Percentiles rank a stretch among this genome's conserved stretches.
phyloP scores from a whole-genome alignment of 2,888 invertebrate species.

The Ochropacha duplaris region DNA sequence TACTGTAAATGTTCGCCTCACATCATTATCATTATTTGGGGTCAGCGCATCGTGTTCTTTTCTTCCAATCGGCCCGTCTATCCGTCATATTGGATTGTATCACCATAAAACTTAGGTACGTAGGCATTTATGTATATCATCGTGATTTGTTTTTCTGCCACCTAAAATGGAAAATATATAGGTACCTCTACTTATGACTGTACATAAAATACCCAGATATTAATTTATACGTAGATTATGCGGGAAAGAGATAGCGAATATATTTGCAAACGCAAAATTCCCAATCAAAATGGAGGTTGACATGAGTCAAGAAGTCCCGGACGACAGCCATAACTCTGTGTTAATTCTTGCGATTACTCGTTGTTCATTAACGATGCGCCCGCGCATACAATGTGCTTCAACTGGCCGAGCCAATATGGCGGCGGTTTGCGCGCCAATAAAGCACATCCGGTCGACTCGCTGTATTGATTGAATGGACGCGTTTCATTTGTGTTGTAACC shows the following conservation, averaged over 20 bases:
- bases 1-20: no score
- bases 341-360: conserved; percentile 55
- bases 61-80: no score
- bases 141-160: no score
- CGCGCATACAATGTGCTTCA: conserved; percentile 33
- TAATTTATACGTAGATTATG: conserved; percentile 3
- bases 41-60: no score
- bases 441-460: conserved; percentile 18
- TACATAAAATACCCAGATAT: neutral
- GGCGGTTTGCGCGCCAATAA: conserved; percentile 25
- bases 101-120: no score
- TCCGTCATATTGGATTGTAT: no score
- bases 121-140: no score
- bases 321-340: conserved; percentile 50
- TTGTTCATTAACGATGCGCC: conserved; percentile 31
- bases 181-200: no score
- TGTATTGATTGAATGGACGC: conserved; percentile 26
- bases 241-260: conserved; percentile 15
- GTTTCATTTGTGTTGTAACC: neutral
- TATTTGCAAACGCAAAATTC: conserved; percentile 23
- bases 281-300: conserved; percentile 31
- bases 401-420: conserved; percentile 28
- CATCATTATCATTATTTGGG: no score
- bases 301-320: conserved; percentile 48
- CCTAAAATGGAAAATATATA: no score